Base-by-base conservation (phyloP, 2,888 invertebrate genomes). In the Amiota communis region DNA sequence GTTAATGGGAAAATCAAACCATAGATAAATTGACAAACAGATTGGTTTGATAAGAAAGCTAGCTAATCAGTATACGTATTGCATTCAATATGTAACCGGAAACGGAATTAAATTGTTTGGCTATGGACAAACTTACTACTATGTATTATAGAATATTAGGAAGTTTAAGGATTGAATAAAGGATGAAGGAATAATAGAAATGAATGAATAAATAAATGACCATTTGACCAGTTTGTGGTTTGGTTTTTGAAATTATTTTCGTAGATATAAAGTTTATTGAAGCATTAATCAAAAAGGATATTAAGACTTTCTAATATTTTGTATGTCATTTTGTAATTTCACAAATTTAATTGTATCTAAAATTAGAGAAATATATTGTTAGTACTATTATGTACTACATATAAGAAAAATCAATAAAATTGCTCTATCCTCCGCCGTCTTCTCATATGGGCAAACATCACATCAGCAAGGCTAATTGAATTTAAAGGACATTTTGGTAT, bases 281-380 rank as follows among this genome's bases (percentile, higher is more conserved):
- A 49, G 65, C 47, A 65, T 65, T n/a, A 15, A 65, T 15, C 20
- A 12, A 49, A 20, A 48, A 15, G 11, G n/a, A 17, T 47, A 59
- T 23, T 17, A 12, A 23, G 4, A 59, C 59, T 8, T 11, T 6
- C 17, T 12, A 11, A 23, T 17, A 57, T 15, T 63, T 23, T 23
- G 23, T 63, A 46, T 63, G 23, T 63, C 10, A 47, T 20, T 4
- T 36, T 36, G 48, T 68, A 47, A 68, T 68, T 49, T 49, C 53
- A 53, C 20, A 68, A 68, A 68, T 68, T 51, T 68, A 68, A 68
- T 68, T 48, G 51, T 36, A 36, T 36, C 51, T 68, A 53, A 23
- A 36, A 36, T 36, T 2, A 36, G 36, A 36, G 8, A 36, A 36
- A 36, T 36, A 36, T 36, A n/a, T n/a, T n/a, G n/a, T n/a, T n/a